phyloP scores from a whole-genome alignment of 2,113 vertebrate genomes.

The Tragelaphus buxtoni region DNA sequence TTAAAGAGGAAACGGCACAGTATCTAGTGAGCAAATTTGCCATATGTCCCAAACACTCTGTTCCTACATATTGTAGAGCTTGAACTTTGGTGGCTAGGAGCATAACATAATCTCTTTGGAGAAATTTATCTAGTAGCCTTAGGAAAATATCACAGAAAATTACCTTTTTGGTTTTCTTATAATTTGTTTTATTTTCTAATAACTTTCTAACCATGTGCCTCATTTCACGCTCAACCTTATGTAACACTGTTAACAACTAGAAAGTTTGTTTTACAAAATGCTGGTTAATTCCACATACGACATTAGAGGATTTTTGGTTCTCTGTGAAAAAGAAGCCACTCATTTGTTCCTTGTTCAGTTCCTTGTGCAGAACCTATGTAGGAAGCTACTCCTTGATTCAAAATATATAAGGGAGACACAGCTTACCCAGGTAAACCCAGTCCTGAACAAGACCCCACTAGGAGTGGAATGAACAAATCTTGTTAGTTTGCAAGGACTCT shows the following conservation, averaged over 20 bases:
- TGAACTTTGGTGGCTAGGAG: background rate
- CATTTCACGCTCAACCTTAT: background rate
- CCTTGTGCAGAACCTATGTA: background rate
- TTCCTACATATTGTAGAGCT: background rate
- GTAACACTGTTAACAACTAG: background rate
- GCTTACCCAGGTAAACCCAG: background rate
- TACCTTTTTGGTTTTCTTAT: background rate
- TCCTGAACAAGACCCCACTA: too few relatives aligned
- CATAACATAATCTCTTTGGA: background rate
- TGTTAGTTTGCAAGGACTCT: background rate
- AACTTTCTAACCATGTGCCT: background rate
- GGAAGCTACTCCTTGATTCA: background rate
- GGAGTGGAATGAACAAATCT: background rate
- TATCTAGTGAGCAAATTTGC: background rate
- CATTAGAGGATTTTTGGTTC: background rate
- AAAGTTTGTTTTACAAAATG: background rate
- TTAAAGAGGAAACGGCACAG: background rate
- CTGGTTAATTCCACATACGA: background rate
- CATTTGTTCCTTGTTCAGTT: background rate
- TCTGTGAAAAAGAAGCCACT: background rate
- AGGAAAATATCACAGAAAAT: background rate
- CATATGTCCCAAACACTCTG: background rate
- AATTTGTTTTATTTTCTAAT: background rate
- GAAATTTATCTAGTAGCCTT: background rate
- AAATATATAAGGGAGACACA: background rate